Conservation (phyloP, 2,797 vertebrate genomes). For the Zalophus californianus region DNA sequence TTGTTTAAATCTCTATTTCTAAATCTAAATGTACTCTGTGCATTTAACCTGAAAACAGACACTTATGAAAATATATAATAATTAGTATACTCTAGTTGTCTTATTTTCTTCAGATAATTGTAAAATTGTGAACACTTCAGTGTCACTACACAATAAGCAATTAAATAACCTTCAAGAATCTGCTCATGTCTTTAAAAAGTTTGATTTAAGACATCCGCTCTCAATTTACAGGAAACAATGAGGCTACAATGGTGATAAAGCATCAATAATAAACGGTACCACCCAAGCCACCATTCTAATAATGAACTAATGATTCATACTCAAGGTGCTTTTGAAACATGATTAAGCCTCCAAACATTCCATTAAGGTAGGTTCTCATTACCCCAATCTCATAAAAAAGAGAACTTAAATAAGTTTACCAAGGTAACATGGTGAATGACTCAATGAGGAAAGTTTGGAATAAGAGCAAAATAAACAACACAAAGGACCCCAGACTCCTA, state of each 20-base stretch:
- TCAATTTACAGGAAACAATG: conserved; percentile 52
- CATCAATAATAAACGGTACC: background rate
- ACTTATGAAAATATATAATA: background rate
- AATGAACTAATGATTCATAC: conserved; percentile 72
- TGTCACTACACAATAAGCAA: conserved; percentile 27
- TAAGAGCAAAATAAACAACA: background rate
- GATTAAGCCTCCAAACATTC: conserved; percentile 71
- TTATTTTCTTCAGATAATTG: conserved; percentile 28
- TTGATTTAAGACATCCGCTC: conserved; percentile 58
- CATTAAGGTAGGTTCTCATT: conserved; percentile 32
- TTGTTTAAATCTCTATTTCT: background rate
- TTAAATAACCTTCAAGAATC: conserved; percentile 61
- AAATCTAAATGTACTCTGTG: conserved; percentile 21
- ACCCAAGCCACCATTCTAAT: conserved; percentile 48
- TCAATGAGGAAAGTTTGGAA: background rate
- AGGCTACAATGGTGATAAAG: conserved; percentile 44
- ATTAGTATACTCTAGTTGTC: background rate
- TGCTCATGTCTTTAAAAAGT: conserved; percentile 18
- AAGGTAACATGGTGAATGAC: conserved; percentile 28
- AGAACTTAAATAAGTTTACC: conserved; percentile 61
- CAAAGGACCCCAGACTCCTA: background rate
- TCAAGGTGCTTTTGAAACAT: conserved; percentile 79
- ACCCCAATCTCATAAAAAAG: conserved; percentile 42
- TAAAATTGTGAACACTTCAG: background rate
- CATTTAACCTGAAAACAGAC: conserved; percentile 31